Percentiles rank a stretch among this genome's conserved stretches.
Evolutionary conservation across 2,113 vertebrate genomes (phyloP).

Genomic region (Petroica traversi): DNA sequence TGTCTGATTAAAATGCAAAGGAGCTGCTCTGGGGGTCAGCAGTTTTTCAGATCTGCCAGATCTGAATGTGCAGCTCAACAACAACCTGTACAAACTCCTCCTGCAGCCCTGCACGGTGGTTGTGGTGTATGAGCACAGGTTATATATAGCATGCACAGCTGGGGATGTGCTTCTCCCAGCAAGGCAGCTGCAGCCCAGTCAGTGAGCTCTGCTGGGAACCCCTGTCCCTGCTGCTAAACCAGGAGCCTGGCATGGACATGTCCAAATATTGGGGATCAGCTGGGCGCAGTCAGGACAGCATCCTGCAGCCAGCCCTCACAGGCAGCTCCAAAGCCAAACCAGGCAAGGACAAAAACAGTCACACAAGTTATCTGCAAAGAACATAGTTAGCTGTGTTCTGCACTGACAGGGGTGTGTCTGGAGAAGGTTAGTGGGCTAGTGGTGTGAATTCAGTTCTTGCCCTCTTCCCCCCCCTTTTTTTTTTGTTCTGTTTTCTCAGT

Average conservation of each 20-base stretch:
- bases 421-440: background rate
- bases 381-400: background rate
- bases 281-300: background rate
- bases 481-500: background rate
- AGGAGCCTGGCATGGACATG: accelerated
- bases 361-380: background rate
- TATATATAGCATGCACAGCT: background rate
- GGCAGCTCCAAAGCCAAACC: background rate
- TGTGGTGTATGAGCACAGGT: background rate
- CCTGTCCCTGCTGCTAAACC: background rate
- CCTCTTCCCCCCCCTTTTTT: accelerated
- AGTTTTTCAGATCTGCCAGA: background rate
- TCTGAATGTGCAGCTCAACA: background rate
- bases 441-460: background rate
- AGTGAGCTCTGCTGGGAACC: background rate
- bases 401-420: background rate
- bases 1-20: background rate
- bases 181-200: background rate
- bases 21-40: background rate
- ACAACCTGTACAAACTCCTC: background rate
- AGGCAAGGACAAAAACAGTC: background rate
- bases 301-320: background rate
- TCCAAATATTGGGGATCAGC: background rate
- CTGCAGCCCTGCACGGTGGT: background rate
- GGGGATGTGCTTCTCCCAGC: background rate